Percentiles rank a stretch among this genome's conserved stretches.
These are phyloP conservation scores for Agriopis aurantiaria DNA, from an alignment of 2,888 invertebrate genomes.

Conservation along the genomic window DNA sequence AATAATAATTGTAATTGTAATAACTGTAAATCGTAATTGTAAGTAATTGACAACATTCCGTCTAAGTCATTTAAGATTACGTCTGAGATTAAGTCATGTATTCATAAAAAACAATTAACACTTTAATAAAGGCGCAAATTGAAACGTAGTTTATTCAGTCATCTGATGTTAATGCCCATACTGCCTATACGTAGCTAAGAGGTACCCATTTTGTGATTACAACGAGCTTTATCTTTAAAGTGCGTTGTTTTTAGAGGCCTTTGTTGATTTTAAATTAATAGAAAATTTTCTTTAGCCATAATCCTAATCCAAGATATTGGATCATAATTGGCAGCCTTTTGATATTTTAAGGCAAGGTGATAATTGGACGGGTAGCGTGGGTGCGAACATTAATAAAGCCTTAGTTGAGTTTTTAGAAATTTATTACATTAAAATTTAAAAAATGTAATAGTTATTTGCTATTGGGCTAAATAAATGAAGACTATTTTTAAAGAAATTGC, in stretches of 20 bases:
- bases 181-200: neutral
- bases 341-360: constrained; percentile 16
- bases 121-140: too few species aligned
- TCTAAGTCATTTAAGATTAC: too few species aligned
- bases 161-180: neutral
- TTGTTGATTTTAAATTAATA: constrained; percentile 18
- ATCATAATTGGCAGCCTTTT: constrained; percentile 19
- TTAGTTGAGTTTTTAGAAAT: neutral
- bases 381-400: constrained; percentile 18
- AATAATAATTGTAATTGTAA: too few species aligned
- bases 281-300: constrained; percentile 4
- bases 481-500: constrained; percentile 2
- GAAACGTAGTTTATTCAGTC: too few species aligned
- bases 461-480: too few species aligned
- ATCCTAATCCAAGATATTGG: constrained; percentile 16
- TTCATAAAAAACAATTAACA: too few species aligned
- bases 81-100: too few species aligned
- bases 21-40: too few species aligned
- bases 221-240: constrained; percentile 11
- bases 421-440: constrained; percentile 6
- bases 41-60: too few species aligned
- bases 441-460: neutral
- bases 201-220: constrained; percentile 6
- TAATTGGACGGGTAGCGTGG: constrained; percentile 22
- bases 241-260: constrained; percentile 10